Base-by-base conservation (phyloP, 2,113 vertebrate genomes). In the Lagopus leucura region DNA sequence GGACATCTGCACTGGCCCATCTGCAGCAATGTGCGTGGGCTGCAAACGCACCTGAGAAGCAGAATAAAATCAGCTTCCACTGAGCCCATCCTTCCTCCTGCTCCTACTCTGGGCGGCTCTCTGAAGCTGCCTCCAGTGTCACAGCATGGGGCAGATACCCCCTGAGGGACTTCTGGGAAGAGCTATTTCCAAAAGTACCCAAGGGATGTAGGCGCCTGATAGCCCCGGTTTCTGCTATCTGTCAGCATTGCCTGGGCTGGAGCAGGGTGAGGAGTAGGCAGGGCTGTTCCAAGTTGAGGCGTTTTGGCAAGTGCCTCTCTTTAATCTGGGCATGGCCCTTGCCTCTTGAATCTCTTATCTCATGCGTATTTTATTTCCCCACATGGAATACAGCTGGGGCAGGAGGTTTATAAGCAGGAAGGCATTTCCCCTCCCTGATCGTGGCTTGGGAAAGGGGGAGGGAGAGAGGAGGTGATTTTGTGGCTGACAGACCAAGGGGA, bases 331-430 rank as follows among this genome's bases (percentile, higher is more conserved):
- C 86, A 83, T 19, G n/a, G 80, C 72, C 40, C 83, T 93, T 19
- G 64, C 64, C 76, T 82, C 88, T 74, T 21, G 22, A 40, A 40
- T 82, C 78, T 66, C 85, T 95, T 82, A 89, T 91, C 92, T 95
- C 50, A 10, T 38, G 42, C 14, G 79, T 3, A 21, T 52, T 86
- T 88, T 66, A 77, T 83, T 76, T 91, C 84, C 82, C 86, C 93
- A 83, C 88, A 74, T 55, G 92, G 92, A 90, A 5, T 73, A 13
- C 82, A 88, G 93, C 92, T 91, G 93, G 85, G 72, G 40, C 55
- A 32, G 82, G 66, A 87, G 66, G 85, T 93, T 20, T 92, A 89
- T 48, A 45, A 89, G 78, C 45, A 24, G 88, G 75, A 69, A 94
- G 71, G 92, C 85, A 77, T 77, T 92, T 91, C 92, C 90, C 77